Conservation (phyloP, 2,113 vertebrate genomes). For the Microcebus jonahi region DNA sequence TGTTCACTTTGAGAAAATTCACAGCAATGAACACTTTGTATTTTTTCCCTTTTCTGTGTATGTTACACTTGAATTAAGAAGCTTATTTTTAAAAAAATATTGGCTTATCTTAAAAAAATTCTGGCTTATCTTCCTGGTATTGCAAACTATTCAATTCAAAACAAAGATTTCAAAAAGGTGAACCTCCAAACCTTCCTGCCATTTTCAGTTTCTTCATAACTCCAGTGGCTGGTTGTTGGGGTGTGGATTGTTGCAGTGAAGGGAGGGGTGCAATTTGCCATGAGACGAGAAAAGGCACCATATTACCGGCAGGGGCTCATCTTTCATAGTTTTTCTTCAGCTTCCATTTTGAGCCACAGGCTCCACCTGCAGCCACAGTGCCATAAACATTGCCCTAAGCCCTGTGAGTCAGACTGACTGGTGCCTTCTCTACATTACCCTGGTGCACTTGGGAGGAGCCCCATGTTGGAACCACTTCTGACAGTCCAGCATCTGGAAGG, state of each 20-base stretch:
- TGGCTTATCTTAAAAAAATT: no score
- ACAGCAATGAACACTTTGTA: not conserved
- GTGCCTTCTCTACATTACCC: not conserved
- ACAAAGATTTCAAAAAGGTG: not conserved
- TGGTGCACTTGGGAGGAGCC: not conserved
- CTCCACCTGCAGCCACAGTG: not conserved
- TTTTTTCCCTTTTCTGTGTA: not conserved
- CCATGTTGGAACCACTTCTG: not conserved
- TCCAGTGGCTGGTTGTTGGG: not conserved
- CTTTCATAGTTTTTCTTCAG: not conserved
- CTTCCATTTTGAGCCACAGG: not conserved
- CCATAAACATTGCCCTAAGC: not conserved
- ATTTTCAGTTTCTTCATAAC: not conserved
- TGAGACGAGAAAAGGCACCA: not conserved
- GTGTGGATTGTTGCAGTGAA: not conserved
- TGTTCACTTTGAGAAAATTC: not conserved
- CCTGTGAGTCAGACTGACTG: not conserved
- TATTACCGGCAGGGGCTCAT: not conserved
- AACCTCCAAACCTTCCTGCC: not conserved
- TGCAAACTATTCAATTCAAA: not conserved
- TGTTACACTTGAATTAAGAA: not conserved
- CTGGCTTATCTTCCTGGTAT: not conserved
- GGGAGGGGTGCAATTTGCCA: not conserved
- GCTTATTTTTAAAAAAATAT: not conserved
- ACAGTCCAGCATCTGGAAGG: not conserved